Evolutionary conservation across 2,797 vertebrate species (phyloP).

Genomic region (Eulemur albifrons): DNA sequence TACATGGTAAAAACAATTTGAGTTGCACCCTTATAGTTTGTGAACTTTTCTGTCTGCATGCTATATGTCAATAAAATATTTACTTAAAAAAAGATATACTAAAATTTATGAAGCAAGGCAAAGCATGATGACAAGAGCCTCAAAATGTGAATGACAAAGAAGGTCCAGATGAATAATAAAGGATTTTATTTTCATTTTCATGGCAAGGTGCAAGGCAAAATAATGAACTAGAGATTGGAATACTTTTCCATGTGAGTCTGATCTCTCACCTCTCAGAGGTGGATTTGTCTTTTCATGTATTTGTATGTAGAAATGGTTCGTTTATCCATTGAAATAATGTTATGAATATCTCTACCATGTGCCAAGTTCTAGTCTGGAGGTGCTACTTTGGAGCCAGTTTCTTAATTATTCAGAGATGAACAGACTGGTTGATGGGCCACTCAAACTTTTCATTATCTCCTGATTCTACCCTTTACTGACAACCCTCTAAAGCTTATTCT

Average conservation of each 20-base stretch:
- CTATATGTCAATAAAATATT: constrained; percentile 41
- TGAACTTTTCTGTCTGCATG: neutral
- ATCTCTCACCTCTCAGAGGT: neutral
- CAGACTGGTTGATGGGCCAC: neutral
- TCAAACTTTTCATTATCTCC: neutral
- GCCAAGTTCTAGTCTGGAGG: neutral
- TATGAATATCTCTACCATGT: neutral
- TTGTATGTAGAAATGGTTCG: neutral
- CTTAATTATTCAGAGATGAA: neutral
- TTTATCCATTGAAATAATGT: neutral
- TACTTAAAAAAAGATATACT: constrained; percentile 47
- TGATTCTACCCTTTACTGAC: neutral
- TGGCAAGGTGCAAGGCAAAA: neutral
- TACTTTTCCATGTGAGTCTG: neutral
- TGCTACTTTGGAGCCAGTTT: neutral
- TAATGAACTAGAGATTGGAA: neutral
- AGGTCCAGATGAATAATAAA: neutral
- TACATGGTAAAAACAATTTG: neutral
- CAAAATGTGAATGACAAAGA: constrained; percentile 38
- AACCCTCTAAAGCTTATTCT: neutral
- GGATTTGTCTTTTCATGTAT: neutral
- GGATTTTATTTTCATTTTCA: neutral
- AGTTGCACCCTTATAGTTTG: neutral
- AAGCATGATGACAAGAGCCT: neutral
- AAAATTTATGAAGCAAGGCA: constrained; percentile 63